Base-by-base conservation (phyloP, 1,140 invertebrate species). In the Conopomorpha cramerella region DNA sequence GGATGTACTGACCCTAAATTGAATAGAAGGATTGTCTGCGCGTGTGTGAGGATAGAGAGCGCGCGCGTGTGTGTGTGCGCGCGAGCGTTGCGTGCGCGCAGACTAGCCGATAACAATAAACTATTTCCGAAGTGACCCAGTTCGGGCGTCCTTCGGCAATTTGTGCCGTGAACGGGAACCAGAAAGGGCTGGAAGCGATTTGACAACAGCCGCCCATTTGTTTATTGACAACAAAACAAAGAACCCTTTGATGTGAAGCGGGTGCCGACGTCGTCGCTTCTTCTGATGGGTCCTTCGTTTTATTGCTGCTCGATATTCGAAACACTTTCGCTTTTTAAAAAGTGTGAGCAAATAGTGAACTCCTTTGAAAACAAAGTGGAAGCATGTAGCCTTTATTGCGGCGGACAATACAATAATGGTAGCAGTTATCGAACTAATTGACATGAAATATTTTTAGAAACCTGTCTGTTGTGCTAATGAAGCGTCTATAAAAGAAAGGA, bases 81-180 rank as follows among this genome's bases (percentile, higher is more conserved):
- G 63, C 58, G 58, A 28, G 57, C 38, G 43, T 51, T 64, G 66
- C 63, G 70, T 61, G 63, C 49, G 67, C 67, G 67, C 67, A 51
- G 51, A 65, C 63, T 71, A 64, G 66, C 60, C 67, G 70, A 72
- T 74, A 74, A 74, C 70, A 74, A 74, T 74, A 74, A 74, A 74
- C 67, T 74, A 74, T 76, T 76, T 76, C 70, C 70, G 70, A 76
- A 76, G 70, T 76, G 70, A 72, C 67, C 67, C 60, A 76, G 61
- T 68, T 76, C 47, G 49, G 54, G 60, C 71, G 71, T 76, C 71
- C 71, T 76, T 76, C 71, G 54, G 61, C 55, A 72, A 71, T 72
- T 70, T 63, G 65, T 74, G 55, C 63, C 53, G 63, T 59, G 54
- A 51, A 50, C 64, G 66, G 65, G 71, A 76, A 76, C 60, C 66